Evolutionary conservation across 2,113 vertebrate species (phyloP), one percentile per base, ranked within the genome.

Genomic region (Calypte anna): DNA sequence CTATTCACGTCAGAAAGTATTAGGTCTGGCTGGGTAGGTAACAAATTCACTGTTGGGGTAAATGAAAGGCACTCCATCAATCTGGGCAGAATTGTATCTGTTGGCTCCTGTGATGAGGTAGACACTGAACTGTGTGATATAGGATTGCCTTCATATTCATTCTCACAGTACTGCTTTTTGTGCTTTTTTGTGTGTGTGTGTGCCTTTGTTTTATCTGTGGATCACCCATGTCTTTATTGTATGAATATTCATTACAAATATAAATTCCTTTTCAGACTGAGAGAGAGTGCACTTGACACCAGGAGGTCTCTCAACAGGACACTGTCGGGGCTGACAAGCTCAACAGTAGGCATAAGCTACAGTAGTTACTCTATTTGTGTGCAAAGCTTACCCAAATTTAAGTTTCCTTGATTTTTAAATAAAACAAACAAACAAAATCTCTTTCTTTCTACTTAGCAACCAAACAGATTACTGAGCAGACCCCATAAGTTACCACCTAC

Each of bases 1-100:
- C 85, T 85, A 87, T 93, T 95, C 30, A 23, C 18, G 88, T 93
- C 95, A 93, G 72, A 69, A 90, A 74, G 84, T 78, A 50, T 90
- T 90, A 67, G 79, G 85, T 86, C 88, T 94, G 90, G 68, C 94
- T 93, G 85, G 75, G 85, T 70, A 90, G 68, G 91, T 83, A 94
- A 90, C 93, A 96, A 95, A 96, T 91, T 95, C 93, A 53, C 85
- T 81, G 79, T 33, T 86, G 94, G 95, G 93, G 91, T 95, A 95
- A 94, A 80, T 43, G 85, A 96, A 94, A 95, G 24, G 74, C 55
- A 88, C 72, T 95, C 91, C 87, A 94, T 95, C 93, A 94, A 61
- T 83, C 68, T 63, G 67, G 87, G 86, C 85, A 95, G 79, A 80
- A 67, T 31, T 50, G 64, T 44, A 78, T 79, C 85, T 18, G 0